Evolutionary conservation across 2,113 vertebrate species (phyloP), one percentile per base, ranked within the genome.

Genomic region (Holacanthus passer): DNA sequence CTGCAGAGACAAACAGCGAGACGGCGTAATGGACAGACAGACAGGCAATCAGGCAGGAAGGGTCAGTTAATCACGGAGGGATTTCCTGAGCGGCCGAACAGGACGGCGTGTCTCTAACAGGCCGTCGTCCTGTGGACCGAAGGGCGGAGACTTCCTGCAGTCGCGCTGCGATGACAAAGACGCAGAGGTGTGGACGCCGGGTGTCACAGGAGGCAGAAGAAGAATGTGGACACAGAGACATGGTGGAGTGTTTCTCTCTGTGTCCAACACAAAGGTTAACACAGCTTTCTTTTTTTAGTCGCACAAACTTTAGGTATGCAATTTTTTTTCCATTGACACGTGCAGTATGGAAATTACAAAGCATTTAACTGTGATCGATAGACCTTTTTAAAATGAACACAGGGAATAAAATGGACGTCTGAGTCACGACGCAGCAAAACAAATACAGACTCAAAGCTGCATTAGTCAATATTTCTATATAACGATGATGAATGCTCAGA

Each of bases 101-200:
- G 68, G 53, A 69, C 62, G 7, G 11, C 58, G 4, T 19, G 66
- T 75, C 75, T 77, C 56, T 81, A 66, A 53, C 69, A 62, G 71
- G 24, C 10, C 8, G 27, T 84, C 50, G 31, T 58, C 47, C 29
- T n/a, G 75, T 22, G 59, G 66, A 79, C 48, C 32, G 0, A 63
- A 19, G 87, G 90, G 88, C 58, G 39, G 79, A 17, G 53, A 39
- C 79, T 83, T 90, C 87, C 89, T 89, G 41, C n/a, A 7, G 79
- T 79, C 70, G 56, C 5, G 48, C 71, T 75, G 8, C 22, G 0
- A 14, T 37, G 79, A 77, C 31, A 19, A 12, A 45, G 50, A 72
- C 67, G 43, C 52, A 1, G 63, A 87, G 79, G 72, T 45, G 71
- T 76, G 62, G 70, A 83, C 9, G 37, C 16, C n/a, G 24, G 22